Evolutionary conservation across 2,888 invertebrate species (phyloP), one percentile per base, ranked within the genome.

Genomic region (Aleiodes alternator): DNA sequence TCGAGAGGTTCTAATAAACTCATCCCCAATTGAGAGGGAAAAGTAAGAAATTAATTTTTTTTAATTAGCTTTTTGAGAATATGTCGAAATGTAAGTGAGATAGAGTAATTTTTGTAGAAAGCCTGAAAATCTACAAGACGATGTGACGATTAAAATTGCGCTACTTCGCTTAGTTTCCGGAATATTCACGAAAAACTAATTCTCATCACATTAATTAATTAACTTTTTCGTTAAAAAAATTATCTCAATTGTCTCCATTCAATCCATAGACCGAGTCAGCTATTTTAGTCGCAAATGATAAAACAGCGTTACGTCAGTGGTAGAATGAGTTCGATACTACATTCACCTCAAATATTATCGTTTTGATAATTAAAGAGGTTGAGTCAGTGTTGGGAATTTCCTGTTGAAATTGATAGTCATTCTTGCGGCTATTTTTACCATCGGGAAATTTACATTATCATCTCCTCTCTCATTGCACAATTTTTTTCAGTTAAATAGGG

Each of bases 231-330:
- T 23, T 68, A 23, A 57, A 16, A 8, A 16, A 31, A 50, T 77
- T 66, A 50, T 69, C 73, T 56, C 43, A 14, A 23, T 55, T 29
- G 14, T 55, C 12, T 69, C 31, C 31, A 2, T 31, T 4, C 4
- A 7, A 72, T 73, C 83, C 87, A 87, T 77, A 78, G 82, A 81
- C 84, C 70, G 82, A 86, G 85, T 86, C 86, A 86, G 84, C 84
- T 79, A 81, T 85, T 82, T 78, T 61, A 77, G 83, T 84, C 34
- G 8, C 23, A n/a, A 14, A 69, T 51, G 69, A 82, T 81, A 73
- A 81, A 81, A 85, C 78, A 81, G 84, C 82, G 85, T 87, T 85
- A 84, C 84, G 82, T 85, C 79, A 80, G 82, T 88, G 88, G 84
- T 66, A 88, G 77, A 88, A 77, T 79, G 86, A 84, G 51, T 70